A percentile compares a stretch with the other conserved stretches of the same genome.
Evolutionary conservation across 2,797 vertebrate genomes (phyloP).

Genomic region (Sebastolobus altivelis): DNA sequence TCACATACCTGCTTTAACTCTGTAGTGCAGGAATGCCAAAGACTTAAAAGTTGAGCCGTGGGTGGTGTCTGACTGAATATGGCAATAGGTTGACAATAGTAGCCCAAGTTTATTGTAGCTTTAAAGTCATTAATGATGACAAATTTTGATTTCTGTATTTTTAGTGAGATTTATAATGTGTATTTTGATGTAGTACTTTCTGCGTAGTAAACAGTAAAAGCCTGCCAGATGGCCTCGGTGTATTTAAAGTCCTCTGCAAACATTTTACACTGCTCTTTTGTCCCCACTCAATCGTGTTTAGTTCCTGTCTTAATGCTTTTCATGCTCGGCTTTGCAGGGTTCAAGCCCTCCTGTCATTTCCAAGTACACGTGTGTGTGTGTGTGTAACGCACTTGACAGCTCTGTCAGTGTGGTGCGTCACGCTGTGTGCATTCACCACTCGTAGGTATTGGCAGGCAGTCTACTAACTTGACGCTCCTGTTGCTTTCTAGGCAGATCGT

Average conservation of each 20-base stretch:
- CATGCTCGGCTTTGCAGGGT: conserved; percentile 42
- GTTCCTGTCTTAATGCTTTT: conserved; percentile 43
- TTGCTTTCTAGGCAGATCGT: conserved; percentile 90
- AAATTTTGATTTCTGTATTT: neutral
- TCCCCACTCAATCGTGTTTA: conserved; percentile 10
- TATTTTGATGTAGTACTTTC: conserved; percentile 10
- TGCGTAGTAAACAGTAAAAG: conserved; percentile 1
- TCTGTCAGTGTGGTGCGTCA: conserved; percentile 46
- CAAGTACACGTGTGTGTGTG: conserved; percentile 13
- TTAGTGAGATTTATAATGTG: neutral
- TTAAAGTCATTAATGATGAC: neutral
- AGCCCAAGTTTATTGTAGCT: neutral
- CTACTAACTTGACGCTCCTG: conserved; percentile 65
- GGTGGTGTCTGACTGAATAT: conserved; percentile 20
- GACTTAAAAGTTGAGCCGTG: conserved; percentile 22
- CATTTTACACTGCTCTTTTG: conserved; percentile 24
- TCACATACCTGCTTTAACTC: conserved; percentile 46
- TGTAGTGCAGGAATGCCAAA: conserved; percentile 34
- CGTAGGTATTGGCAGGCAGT: conserved; percentile 69
- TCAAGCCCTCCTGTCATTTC: conserved; percentile 42
- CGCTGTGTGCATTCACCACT: conserved; percentile 40
- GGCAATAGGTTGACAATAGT: neutral
- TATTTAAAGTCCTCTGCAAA: conserved; percentile 22
- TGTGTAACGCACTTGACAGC: conserved; percentile 53
- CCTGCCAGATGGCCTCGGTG: conserved; percentile 6